A percentile compares a stretch with the other conserved stretches of the same genome.
These are phyloP conservation scores for Diaprepes abbreviatus DNA, from an alignment of 2,888 invertebrate genomes.

Conservation along the genomic window DNA sequence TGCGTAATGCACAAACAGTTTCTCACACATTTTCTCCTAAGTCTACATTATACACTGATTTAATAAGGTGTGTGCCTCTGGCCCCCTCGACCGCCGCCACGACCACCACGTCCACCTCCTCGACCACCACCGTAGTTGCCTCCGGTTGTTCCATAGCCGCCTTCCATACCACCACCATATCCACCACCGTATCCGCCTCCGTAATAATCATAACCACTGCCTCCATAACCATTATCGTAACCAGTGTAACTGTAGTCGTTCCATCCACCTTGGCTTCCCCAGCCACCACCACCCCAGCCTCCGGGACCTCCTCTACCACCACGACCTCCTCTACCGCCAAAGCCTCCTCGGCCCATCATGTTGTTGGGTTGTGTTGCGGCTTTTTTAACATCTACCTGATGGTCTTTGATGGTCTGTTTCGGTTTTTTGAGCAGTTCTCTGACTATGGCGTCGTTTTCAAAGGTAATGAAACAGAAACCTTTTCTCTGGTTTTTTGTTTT, in stretches of 20 bases:
- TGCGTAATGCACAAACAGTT: conserved; percentile 40
- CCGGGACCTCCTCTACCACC: conserved; percentile 39
- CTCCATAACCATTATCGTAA: conserved; percentile 38
- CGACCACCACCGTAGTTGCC: conserved; percentile 32
- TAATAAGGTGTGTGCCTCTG: conserved; percentile 50
- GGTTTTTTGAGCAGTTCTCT: conserved; percentile 48
- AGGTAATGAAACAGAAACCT: conserved; percentile 50
- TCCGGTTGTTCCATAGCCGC: conserved; percentile 30
- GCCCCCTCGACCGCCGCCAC: conserved; percentile 45
- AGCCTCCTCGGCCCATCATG: conserved; percentile 43
- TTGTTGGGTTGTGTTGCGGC: conserved; percentile 50
- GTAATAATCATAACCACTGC: conserved; percentile 38
- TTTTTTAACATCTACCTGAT: conserved; percentile 50
- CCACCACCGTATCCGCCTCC: conserved; percentile 42
- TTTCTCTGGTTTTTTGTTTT: conserved; percentile 51
- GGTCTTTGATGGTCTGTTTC: conserved; percentile 51
- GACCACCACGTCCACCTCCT: conserved; percentile 24
- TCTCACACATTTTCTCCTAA: conserved; percentile 48
- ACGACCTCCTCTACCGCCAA: conserved; percentile 29
- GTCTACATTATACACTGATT: conserved; percentile 37
- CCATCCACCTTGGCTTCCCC: conserved; percentile 42
- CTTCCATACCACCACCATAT: conserved; percentile 25
- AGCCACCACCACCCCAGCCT: conserved; percentile 31
- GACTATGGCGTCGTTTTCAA: conserved; percentile 48
- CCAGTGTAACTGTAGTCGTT: conserved; percentile 46